Conservation (phyloP, 2,113 vertebrate species). For the Myotis yumanensis region DNA sequence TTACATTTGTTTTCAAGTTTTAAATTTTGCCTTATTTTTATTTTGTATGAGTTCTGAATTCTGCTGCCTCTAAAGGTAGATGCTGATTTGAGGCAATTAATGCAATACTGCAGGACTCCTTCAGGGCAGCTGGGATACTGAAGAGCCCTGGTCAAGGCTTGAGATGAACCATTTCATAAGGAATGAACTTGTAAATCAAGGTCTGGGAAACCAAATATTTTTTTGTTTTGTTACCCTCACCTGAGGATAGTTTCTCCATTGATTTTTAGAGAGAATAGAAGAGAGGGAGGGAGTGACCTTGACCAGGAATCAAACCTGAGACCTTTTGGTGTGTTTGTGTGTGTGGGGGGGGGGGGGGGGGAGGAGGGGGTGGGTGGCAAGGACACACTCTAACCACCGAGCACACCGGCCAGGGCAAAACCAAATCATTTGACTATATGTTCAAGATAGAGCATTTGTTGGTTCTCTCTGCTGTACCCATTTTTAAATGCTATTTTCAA, state of each 20-base stretch:
- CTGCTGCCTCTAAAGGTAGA: not conserved
- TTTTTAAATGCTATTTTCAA: not conserved
- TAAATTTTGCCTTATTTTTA: not conserved
- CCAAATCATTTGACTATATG: not conserved
- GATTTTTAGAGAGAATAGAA: too few species aligned
- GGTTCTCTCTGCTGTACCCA: not conserved
- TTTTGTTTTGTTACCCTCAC: too few species aligned
- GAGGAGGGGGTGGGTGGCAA: accelerated
- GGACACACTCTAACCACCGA: too few species aligned
- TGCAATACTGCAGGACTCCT: not conserved
- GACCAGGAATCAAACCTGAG: too few species aligned
- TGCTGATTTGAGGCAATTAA: not conserved
- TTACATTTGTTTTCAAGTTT: constrained; percentile 12
- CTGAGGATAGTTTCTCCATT: too few species aligned
- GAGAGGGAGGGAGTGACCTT: too few species aligned
- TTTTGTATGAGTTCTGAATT: not conserved
- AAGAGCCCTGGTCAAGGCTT: not conserved
- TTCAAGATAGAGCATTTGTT: not conserved
- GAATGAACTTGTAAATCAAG: not conserved
- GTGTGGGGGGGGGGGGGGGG: too few species aligned
- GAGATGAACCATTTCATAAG: not conserved
- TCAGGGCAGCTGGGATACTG: not conserved
- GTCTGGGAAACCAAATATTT: not conserved
- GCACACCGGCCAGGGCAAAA: too few species aligned
- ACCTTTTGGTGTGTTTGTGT: too few species aligned